Conservation (phyloP, 1,140 invertebrate genomes). For the Pogonomyrmex barbatus region DNA sequence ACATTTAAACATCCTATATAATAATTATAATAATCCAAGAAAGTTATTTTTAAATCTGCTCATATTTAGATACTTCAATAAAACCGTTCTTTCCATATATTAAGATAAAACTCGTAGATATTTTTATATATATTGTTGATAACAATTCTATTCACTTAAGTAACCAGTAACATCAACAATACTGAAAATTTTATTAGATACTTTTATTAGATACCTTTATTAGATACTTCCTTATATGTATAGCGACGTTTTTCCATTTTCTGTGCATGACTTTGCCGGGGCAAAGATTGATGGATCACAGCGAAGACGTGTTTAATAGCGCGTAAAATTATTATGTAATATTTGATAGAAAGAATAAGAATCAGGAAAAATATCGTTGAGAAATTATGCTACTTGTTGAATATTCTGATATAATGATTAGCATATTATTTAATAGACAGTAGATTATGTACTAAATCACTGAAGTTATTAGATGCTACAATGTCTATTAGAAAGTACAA, state of each 20-base stretch:
- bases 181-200: slow-evolving; percentile 6
- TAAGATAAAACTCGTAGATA: neutral
- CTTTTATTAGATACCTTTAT: neutral
- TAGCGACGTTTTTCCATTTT: slow-evolving; percentile 7
- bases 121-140: neutral
- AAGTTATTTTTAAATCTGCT: too few relatives aligned
- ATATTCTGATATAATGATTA: neutral
- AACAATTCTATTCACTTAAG: neutral
- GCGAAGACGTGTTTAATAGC: slow-evolving; percentile 16
- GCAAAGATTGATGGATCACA: slow-evolving; percentile 27
- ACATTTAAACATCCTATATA: too few relatives aligned
- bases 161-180: neutral
- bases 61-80: too few relatives aligned
- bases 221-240: neutral
- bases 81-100: neutral
- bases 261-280: slow-evolving; percentile 11
- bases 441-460: neutral
- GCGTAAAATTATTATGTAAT: neutral
- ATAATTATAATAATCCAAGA: too few relatives aligned
- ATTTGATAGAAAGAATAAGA: slow-evolving; percentile 26
- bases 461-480: neutral
- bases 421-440: neutral
- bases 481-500: neutral
- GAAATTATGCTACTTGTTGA: neutral
- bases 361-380: neutral